A percentile compares a stretch with the other conserved stretches of the same genome.
Conservation (phyloP, 1,140 invertebrate species). For the Penaeus vannamei region DNA sequence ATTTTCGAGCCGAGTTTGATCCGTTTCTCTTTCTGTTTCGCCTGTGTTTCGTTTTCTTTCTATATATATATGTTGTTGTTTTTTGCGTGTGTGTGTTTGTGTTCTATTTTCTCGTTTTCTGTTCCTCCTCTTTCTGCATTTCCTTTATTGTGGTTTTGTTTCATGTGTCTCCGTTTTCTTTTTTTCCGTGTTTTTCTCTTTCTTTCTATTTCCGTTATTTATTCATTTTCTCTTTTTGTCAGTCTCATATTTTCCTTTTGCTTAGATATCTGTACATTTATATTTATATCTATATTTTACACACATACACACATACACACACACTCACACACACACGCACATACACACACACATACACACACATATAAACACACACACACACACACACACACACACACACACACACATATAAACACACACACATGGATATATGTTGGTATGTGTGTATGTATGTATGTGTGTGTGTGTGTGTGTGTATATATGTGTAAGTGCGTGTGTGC, state of each 20-base stretch:
- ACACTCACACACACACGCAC: too few species aligned
- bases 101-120: background rate
- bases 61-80: too few species aligned
- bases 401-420: background rate
- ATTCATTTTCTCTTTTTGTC: background rate
- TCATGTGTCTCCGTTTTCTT: too few species aligned
- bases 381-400: too few species aligned
- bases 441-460: background rate
- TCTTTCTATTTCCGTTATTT: background rate
- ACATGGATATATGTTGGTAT: background rate
- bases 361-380: background rate
- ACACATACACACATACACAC: too few species aligned
- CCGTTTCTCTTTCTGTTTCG: too few species aligned
- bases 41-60: too few species aligned
- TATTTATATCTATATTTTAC: too few species aligned
- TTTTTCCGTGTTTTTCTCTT: background rate
- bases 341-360: background rate
- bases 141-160: too few species aligned
- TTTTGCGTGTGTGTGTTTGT: background rate
- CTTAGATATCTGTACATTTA: too few species aligned
- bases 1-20: too few species aligned
- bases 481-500: background rate
- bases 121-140: too few species aligned
- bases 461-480: background rate
- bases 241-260: background rate